Evolutionary conservation across 1,140 invertebrate genomes (phyloP), one percentile per base, ranked within the genome.

Genomic region (Panulirus ornatus): DNA sequence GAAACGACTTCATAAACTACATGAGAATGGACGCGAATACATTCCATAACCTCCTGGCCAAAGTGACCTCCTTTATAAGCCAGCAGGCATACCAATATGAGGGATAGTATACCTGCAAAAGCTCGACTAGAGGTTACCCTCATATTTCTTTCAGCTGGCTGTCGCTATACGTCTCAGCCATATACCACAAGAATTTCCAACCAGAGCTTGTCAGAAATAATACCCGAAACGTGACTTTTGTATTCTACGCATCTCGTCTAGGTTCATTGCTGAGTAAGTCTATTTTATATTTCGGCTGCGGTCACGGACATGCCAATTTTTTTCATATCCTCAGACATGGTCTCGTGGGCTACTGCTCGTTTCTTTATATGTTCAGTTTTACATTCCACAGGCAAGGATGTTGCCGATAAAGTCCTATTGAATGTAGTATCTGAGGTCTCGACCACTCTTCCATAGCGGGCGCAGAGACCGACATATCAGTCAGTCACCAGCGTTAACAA

Each of bases 371-470:
- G 22, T 2, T 34, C 2, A 11, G 19, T n/a, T 44, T 47, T 22
- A 81, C 78, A 81, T 81, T 81, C 40, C 78, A 81, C 40, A 81
- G 40, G 40, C 40, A 81, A 81, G 3, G 78, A 8, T 81, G 38
- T 47, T 81, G 5, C 40, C 40, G 36, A 81, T 81, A 81, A 6
- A 47, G 44, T 81, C 47, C 36, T 81, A 81, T 81, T 51, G 47
- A 44, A 22, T 44, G 40, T 5, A 42, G 78, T 8, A 47, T 51
- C n/a, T 42, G 5, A 8, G 36, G 3, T 47, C 40, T 81, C 40
- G 47, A 11, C 78, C 78, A 81, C 5, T 81, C 2, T n/a, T 81
- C 78, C n/a, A 3, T 81, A 19, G 40, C 34, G 16, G 78, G 11
- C 11, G 40, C 38, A 81, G 34, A 27, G 75, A 81, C 44, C 42